Base-by-base conservation (phyloP, 2,888 invertebrate genomes). In the Encarsia formosa region DNA sequence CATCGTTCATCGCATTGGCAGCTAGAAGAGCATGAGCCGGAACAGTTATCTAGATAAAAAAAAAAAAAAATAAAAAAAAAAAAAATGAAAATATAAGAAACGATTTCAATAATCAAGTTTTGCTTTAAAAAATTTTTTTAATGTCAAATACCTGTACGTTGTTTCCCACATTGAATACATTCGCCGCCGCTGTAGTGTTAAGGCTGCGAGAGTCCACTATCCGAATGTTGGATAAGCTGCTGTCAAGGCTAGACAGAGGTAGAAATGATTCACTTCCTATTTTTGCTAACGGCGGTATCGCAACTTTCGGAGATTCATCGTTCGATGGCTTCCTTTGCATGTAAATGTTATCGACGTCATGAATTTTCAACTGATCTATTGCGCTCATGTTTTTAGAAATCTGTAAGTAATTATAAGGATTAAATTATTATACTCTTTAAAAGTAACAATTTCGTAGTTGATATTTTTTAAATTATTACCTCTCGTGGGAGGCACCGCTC, bases 401-500 rank as follows among this genome's bases (percentile, higher is more conserved):
- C 64, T 69, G 40, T 15, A 61, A 59, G 26, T 26, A 9, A 19
- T 26, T 20, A 40, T 19, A 20, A 40, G 18, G 11, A 15, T 2
- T 40, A n/a, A n/a, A n/a, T n/a, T n/a, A n/a, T n/a, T n/a, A n/a
- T n/a, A n/a, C n/a, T n/a, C n/a, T n/a, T n/a, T n/a, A n/a, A n/a
- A n/a, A n/a, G n/a, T n/a, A n/a, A n/a, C n/a, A n/a, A n/a, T n/a
- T n/a, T n/a, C 8, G 13, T 19, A 20, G 11, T 4, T 13, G 4
- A 13, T 9, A 39, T 11, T 39, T 26, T 20, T 3, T 49, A 8
- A 50, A n/a, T 37, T 31, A 24, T 44, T 57, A 69, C 70, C 62
- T 62, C 59, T 5, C 59, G 57, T n/a, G 70, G 65, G 18, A 73
- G 58, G 24, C 66, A 58, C 38, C 73, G 58, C 54, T 72, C 70